Conservation (phyloP, 2,888 invertebrate genomes). For the Cephus runcator region DNA sequence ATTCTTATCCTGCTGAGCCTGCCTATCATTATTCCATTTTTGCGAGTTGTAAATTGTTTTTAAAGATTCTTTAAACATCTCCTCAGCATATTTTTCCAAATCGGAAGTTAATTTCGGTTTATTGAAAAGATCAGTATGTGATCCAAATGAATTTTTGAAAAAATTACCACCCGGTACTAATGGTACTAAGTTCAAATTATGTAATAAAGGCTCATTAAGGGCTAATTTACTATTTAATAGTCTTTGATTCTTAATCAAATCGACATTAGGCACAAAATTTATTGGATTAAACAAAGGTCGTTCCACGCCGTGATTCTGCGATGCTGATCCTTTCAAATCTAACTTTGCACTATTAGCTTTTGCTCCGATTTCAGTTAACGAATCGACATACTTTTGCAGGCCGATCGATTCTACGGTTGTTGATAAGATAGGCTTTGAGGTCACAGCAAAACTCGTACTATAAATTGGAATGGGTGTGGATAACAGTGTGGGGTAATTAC, state of each 20-base stretch:
- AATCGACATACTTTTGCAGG: constrained; percentile 46
- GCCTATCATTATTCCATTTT: constrained; percentile 60
- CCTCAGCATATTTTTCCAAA: constrained; percentile 58
- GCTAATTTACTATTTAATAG: constrained; percentile 49
- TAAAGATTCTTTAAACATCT: constrained; percentile 61
- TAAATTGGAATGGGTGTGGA: constrained; percentile 60
- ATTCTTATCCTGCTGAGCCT: constrained; percentile 38
- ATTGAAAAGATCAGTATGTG: constrained; percentile 44
- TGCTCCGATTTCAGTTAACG: constrained; percentile 48
- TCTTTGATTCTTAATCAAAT: constrained; percentile 54
- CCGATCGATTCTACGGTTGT: constrained; percentile 36
- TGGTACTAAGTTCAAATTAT: constrained; percentile 55
- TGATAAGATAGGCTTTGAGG: constrained; percentile 38
- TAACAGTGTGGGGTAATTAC: constrained; percentile 51
- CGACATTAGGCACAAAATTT: constrained; percentile 57
- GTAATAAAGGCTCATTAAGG: constrained; percentile 39
- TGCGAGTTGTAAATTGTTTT: constrained; percentile 61
- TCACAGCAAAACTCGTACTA: constrained; percentile 45
- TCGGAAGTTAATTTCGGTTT: constrained; percentile 56
- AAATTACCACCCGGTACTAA: constrained; percentile 57
- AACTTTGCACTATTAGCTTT: constrained; percentile 27
- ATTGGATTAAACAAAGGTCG: constrained; percentile 56
- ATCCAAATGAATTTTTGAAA: constrained; percentile 46
- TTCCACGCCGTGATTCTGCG: constrained; percentile 30
- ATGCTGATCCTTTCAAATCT: constrained; percentile 27